Conservation (phyloP, 2,113 vertebrate species). For the Macroglossus sobrinus region DNA sequence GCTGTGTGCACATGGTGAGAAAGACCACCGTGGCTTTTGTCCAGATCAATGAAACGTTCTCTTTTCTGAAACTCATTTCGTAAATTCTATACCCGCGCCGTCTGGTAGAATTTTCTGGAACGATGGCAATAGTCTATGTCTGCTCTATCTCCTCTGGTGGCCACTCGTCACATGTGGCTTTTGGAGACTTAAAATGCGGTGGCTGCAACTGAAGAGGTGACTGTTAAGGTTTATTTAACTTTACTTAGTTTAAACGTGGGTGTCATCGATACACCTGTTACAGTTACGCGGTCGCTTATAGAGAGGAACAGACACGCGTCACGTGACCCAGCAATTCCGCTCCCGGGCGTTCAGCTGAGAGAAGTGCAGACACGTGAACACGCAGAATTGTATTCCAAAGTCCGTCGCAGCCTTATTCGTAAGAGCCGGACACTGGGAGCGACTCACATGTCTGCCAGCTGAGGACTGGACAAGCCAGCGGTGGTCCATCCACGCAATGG, state of each 20-base stretch:
- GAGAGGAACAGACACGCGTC: background rate
- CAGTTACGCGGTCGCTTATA: background rate
- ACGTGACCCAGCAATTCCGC: background rate
- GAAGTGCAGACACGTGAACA: background rate
- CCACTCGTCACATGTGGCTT: fast-evolving
- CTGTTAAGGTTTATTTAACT: background rate
- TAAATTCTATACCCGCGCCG: fast-evolving
- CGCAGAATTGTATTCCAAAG: background rate
- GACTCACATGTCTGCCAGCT: no score
- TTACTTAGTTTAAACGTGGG: background rate
- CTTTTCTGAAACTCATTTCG: background rate
- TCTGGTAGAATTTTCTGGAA: fast-evolving
- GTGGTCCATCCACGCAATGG: fast-evolving
- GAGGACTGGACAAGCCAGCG: background rate
- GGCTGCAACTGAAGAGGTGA: fast-evolving
- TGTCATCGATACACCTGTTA: no score
- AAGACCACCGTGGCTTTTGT: fast-evolving
- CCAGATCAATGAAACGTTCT: no score
- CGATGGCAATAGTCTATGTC: fast-evolving
- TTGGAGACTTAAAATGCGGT: no score
- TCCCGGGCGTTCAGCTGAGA: background rate
- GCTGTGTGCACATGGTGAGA: background rate
- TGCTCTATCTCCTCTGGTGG: fast-evolving
- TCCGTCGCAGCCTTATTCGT: background rate
- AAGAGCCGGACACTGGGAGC: background rate